These are phyloP conservation scores for Phytoseiulus persimilis DNA, from an alignment of 2,888 invertebrate species.

Conservation along the genomic window DNA sequence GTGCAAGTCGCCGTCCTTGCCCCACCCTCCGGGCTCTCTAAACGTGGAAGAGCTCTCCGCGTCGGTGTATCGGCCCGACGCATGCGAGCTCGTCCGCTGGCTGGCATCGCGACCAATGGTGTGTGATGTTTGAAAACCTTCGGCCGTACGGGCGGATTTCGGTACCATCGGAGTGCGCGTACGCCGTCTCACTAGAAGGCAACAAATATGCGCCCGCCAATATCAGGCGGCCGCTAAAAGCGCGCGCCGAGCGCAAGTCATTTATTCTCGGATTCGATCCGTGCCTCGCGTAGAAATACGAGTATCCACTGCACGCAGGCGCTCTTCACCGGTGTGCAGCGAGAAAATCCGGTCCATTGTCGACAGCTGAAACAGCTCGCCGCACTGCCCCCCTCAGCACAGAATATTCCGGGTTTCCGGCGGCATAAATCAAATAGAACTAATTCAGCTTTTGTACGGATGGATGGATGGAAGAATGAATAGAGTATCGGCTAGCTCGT, in stretches of 20 bases:
- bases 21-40: not conserved
- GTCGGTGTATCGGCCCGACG: too few species aligned
- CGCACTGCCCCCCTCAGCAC: not conserved
- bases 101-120: not conserved
- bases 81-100: not conserved
- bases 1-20: not conserved
- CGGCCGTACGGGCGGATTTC: not conserved
- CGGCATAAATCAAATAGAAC: not conserved
- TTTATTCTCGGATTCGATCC: not conserved
- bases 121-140: not conserved
- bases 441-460: not conserved
- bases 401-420: not conserved
- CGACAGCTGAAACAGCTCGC: not conserved
- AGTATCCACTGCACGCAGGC: not conserved
- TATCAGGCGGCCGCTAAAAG: not conserved
- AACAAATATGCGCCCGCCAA: not conserved
- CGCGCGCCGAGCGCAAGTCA: not conserved
- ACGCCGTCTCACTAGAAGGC: not conserved
- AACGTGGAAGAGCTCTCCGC: not conserved
- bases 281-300: not conserved
- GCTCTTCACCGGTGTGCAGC: not conserved
- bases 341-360: not conserved
- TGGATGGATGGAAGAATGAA: not conserved
- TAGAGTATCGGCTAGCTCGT: not conserved
- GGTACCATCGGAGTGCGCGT: not conserved